Conservation (phyloP, 1,140 invertebrate species). For the Pachyrhynchus sulphureomaculatus region DNA sequence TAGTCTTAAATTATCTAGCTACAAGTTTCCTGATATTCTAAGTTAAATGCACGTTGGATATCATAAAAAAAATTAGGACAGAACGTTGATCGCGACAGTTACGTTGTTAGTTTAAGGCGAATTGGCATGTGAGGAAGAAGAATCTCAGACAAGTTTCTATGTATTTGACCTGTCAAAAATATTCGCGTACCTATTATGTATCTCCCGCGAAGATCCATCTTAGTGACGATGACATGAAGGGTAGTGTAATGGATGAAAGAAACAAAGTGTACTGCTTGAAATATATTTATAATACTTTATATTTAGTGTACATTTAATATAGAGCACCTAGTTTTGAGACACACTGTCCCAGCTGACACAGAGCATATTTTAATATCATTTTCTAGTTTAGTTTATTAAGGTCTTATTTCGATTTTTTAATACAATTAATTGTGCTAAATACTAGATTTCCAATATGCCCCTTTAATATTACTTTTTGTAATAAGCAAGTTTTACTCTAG, state of each 20-base stretch:
- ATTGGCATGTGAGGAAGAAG: too few species aligned
- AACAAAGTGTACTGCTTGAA: conserved; percentile 13
- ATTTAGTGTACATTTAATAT: conserved; percentile 31
- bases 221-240: not conserved
- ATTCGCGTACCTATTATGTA: conserved; percentile 21
- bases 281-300: conserved; percentile 9
- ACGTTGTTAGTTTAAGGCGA: too few species aligned
- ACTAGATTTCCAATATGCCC: too few species aligned
- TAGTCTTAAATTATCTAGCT: too few species aligned
- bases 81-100: too few species aligned
- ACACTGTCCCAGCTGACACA: conserved; percentile 52
- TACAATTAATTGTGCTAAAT: too few species aligned
- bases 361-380: not conserved
- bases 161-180: conserved; percentile 2
- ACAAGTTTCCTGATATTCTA: too few species aligned
- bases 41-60: too few species aligned
- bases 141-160: not conserved
- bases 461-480: too few species aligned
- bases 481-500: too few species aligned
- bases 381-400: not conserved
- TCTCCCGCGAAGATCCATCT: conserved; percentile 6
- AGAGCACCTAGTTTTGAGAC: conserved; percentile 43
- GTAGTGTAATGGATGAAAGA: conserved; percentile 4
- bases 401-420: not conserved
- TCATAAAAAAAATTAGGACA: too few species aligned